These are phyloP conservation scores for Sebastes hopkinsi DNA, from an alignment of 2,797 vertebrate genomes.

Conservation along the genomic window DNA sequence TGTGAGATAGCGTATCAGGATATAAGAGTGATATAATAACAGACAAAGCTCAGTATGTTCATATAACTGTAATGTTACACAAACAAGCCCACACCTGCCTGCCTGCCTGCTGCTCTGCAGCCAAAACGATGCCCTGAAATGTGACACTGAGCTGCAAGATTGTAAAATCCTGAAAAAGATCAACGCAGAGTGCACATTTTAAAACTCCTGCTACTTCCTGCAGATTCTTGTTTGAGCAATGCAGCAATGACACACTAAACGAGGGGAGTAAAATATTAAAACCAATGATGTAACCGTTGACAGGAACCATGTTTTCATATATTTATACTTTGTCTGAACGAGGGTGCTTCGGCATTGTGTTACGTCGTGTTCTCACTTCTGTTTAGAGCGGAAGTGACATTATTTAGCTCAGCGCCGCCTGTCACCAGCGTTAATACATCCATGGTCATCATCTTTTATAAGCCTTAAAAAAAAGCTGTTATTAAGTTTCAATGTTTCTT, in stretches of 20 bases:
- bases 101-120: background rate
- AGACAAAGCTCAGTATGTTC: background rate
- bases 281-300: background rate
- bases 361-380: too few relatives aligned
- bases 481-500: too few relatives aligned
- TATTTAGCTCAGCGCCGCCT: too few relatives aligned
- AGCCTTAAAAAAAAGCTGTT: too few relatives aligned
- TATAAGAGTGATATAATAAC: background rate
- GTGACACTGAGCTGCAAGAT: background rate
- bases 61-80: background rate
- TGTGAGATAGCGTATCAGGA: background rate
- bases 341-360: too few relatives aligned
- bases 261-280: background rate
- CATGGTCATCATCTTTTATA: too few relatives aligned
- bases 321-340: too few relatives aligned
- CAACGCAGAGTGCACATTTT: background rate
- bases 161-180: background rate
- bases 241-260: background rate
- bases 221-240: background rate
- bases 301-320: background rate
- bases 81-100: slow-evolving; percentile 8
- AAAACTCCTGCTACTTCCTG: background rate
- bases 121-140: background rate
- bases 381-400: too few relatives aligned
- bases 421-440: too few relatives aligned